Conservation (phyloP, 2,888 invertebrate genomes). For the Lasioglossum vierecki region DNA sequence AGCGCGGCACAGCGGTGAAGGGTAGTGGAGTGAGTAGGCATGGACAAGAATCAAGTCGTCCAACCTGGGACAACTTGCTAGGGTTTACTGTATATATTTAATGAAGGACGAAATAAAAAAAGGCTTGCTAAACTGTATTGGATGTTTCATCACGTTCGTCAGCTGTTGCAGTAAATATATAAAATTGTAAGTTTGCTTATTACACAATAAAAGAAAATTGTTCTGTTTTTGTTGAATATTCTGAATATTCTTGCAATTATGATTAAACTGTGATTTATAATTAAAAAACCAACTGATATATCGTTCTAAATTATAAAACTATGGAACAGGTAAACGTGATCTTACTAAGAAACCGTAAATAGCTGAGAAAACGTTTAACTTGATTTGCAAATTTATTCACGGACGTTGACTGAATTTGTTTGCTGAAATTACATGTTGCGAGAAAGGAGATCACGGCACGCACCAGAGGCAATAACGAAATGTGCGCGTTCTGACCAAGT, state of each 20-base stretch:
- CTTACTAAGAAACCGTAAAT: not conserved
- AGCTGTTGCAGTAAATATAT: not conserved
- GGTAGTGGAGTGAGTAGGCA: no score
- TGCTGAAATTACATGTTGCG: not conserved
- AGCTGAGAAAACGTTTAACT: not conserved
- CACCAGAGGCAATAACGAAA: not conserved
- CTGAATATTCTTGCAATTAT: not conserved
- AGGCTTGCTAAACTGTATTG: no score
- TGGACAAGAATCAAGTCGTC: no score
- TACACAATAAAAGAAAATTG: no score
- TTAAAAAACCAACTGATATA: not conserved
- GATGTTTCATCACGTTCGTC: not conserved
- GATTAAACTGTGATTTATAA: not conserved
- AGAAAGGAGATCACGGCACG: not conserved
- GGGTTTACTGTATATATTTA: no score
- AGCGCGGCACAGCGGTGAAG: no score
- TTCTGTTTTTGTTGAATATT: no score
- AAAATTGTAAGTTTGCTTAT: not conserved
- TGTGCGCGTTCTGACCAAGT: not conserved
- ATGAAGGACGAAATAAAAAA: no score
- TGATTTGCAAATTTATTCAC: not conserved
- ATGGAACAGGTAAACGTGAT: not conserved
- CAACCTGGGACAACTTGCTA: no score
- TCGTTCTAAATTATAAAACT: not conserved
- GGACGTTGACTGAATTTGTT: not conserved